Base-by-base conservation (phyloP, 2,888 invertebrate genomes). In the Strigamia transsilvanica region DNA sequence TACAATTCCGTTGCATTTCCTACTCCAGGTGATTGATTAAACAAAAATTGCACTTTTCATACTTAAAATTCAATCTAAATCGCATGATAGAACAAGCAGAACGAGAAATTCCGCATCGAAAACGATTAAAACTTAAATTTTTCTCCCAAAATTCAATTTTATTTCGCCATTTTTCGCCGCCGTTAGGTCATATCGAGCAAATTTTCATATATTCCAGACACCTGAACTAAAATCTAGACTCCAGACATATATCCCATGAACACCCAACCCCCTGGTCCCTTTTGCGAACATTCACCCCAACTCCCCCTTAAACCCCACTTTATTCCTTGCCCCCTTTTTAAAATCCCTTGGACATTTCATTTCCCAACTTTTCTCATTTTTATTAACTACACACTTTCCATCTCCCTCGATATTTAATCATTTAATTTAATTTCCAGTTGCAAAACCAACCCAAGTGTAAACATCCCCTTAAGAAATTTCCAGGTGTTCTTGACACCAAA, bases 151-250 rank as follows among this genome's bases (percentile, higher is more conserved):
- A n/a, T n/a, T n/a, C n/a, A n/a, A n/a, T n/a, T 6, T 6, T 12
- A 41, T 6, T 12, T 41, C 7, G 12, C 6, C n/a, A n/a, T n/a
- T n/a, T n/a, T n/a, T n/a, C n/a, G n/a, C n/a, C n/a, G n/a, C n/a
- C n/a, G 10, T 46, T 13, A 46, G 15, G 46, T 46, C 46, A 46
- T 15, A 46, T 46, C 10, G 13, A n/a, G 18, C 27, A 3, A 66
- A 66, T 66, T 66, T 66, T 66, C 9, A 66, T 66, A 27, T 15
- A 12, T 23, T 61, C 27, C 66, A 66, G 66, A 66, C 66, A 66
- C 66, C 66, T 66, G 66, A 66, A 27, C 66, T 23, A 10, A 51
- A 51, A 66, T 66, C 66, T 32, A 66, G 66, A 27, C 66, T 27
- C 7, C 27, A 66, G 66, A 66, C 66, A 32, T 34, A 34, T 34